phyloP scores from a whole-genome alignment of 2,888 invertebrate genomes.

The Acrobasis repandana region DNA sequence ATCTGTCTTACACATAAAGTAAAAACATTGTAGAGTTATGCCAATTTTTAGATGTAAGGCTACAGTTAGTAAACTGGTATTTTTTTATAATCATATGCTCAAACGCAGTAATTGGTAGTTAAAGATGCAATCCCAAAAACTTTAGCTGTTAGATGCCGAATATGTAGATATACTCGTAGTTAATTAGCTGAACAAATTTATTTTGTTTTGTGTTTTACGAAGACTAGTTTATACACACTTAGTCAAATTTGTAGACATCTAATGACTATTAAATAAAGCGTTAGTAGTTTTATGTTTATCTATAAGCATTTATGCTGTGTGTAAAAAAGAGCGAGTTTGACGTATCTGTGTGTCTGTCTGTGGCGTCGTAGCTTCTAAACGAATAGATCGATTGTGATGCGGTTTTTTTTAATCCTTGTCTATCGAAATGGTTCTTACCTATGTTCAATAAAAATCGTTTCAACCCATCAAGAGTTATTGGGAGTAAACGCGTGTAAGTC shows the following conservation, averaged over 20 bases:
- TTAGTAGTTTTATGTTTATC: not conserved
- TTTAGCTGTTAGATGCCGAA: not conserved
- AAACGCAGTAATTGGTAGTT: slow-evolving; percentile 13
- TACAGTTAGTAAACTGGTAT: not conserved
- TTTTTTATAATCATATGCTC: not conserved
- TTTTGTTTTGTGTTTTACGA: not conserved
- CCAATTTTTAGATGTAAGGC: not conserved
- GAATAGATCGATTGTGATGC: no score
- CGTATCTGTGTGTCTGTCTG: no score
- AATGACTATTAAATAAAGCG: not conserved
- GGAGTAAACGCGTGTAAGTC: no score
- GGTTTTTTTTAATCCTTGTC: no score
- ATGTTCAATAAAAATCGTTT: no score
- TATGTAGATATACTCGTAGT: not conserved
- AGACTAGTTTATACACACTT: slow-evolving; percentile 28
- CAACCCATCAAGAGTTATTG: no score
- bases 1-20: not conserved
- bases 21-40: not conserved
- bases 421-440: no score
- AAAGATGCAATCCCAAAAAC: slow-evolving; percentile 16
- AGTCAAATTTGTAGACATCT: not conserved
- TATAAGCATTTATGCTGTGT: no score
- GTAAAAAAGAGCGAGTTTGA: no score
- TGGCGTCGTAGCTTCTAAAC: no score
- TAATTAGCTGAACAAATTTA: slow-evolving; percentile 16